Percentiles rank a stretch among this genome's conserved stretches.
These are phyloP conservation scores for Neopipo cinnamomea DNA, from an alignment of 2,113 vertebrate species.

Conservation along the genomic window DNA sequence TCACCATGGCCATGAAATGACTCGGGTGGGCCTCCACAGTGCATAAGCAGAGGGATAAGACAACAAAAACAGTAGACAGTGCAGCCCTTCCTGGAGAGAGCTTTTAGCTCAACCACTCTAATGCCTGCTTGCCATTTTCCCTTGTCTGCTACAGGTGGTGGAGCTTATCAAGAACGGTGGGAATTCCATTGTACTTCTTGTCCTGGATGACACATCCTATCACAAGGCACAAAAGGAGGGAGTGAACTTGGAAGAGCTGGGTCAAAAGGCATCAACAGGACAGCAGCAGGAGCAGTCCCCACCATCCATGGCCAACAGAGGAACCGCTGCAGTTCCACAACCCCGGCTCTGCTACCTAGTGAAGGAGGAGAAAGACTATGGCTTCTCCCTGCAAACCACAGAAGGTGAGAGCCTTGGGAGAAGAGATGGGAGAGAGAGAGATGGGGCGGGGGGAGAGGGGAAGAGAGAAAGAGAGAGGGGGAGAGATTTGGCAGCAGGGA, in stretches of 20 bases:
- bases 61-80: background rate
- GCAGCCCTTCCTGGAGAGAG: background rate
- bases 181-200: slow-evolving; percentile 79
- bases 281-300: background rate
- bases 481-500: background rate
- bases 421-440: background rate
- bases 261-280: background rate
- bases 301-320: slow-evolving; percentile 52
- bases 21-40: background rate
- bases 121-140: background rate
- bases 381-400: slow-evolving; percentile 85
- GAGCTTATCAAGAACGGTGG: slow-evolving; percentile 82
- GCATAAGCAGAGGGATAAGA: background rate
- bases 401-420: slow-evolving; percentile 73
- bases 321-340: slow-evolving; percentile 34
- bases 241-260: slow-evolving; percentile 70
- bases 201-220: slow-evolving; percentile 84
- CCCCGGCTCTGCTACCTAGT: slow-evolving; percentile 87
- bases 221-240: slow-evolving; percentile 75
- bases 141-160: slow-evolving; percentile 79
- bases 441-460: no score
- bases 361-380: slow-evolving; percentile 78
- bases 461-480: no score
- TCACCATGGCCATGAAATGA: background rate
- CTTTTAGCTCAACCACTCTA: background rate